Evolutionary conservation across 2,888 invertebrate species (phyloP).

Genomic region (Conistra vaccinii): DNA sequence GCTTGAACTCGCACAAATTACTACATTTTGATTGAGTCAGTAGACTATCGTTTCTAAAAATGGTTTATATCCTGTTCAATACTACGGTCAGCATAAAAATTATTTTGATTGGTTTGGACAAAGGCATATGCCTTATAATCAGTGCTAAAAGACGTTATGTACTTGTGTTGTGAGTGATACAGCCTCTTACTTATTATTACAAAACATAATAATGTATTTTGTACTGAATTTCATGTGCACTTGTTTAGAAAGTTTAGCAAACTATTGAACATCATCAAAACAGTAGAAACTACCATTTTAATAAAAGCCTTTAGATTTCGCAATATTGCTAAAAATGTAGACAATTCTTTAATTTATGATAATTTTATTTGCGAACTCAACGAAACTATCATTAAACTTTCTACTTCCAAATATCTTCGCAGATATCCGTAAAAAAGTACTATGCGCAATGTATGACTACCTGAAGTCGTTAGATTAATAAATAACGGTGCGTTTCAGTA

Average conservation of each 20-base stretch:
- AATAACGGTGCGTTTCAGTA: conserved; percentile 3
- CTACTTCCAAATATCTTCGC: conserved; percentile 35
- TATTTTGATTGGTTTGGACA: neutral
- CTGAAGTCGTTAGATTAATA: conserved; percentile 11
- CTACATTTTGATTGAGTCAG: neutral
- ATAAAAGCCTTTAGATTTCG: neutral
- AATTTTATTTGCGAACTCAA: conserved; percentile 34
- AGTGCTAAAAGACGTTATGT: neutral
- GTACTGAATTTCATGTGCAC: conserved; percentile 1
- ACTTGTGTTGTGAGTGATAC: neutral
- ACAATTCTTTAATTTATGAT: conserved; percentile 7
- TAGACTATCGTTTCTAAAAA: neutral
- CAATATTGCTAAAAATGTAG: neutral
- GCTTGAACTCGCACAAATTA: neutral
- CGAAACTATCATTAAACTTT: conserved; percentile 49
- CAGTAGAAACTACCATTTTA: neutral
- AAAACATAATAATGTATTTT: conserved; percentile 9
- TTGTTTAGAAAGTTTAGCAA: conserved; percentile 31
- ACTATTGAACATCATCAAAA: neutral
- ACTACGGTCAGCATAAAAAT: neutral
- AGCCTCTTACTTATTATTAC: neutral
- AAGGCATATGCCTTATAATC: neutral
- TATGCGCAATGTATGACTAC: neutral
- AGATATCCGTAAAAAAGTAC: conserved; percentile 1
- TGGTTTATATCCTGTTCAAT: neutral